Percentiles rank a stretch among this genome's conserved stretches.
Conservation (phyloP, 2,888 invertebrate species). For the Micropterix aruncella region DNA sequence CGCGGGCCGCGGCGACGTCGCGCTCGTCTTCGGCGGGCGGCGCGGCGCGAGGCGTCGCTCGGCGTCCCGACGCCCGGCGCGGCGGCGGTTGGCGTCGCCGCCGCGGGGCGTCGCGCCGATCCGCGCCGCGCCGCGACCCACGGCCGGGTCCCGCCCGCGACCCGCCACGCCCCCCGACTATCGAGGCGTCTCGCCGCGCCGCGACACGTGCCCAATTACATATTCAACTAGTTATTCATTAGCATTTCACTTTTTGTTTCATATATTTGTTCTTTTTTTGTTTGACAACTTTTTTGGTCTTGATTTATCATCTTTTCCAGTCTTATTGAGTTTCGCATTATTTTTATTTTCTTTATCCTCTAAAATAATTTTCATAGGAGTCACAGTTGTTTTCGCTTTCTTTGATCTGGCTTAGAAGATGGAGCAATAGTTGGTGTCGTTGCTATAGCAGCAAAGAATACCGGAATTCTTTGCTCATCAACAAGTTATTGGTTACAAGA, state of each 20-base stretch:
- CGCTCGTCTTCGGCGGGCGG: not conserved
- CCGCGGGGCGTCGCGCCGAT: not conserved
- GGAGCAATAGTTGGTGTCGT: conserved; percentile 13
- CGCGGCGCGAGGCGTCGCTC: not conserved
- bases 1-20: not conserved
- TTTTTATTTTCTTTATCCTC: conserved; percentile 7
- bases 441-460: conserved; percentile 15
- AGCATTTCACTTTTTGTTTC: too few species aligned
- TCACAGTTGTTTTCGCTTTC: conserved; percentile 9
- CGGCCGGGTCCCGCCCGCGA: not conserved
- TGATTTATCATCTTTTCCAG: conserved; percentile 8
- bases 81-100: not conserved
- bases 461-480: conserved; percentile 11
- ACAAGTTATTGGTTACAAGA: conserved; percentile 12
- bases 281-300: conserved; percentile 9
- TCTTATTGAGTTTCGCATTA: conserved; percentile 7
- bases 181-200: too few species aligned
- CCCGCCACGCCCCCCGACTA: not conserved
- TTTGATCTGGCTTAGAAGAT: conserved; percentile 12
- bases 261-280: too few species aligned
- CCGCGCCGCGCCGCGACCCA: not conserved
- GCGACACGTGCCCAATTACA: too few species aligned
- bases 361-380: conserved; percentile 7
- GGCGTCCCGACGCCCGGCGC: not conserved
- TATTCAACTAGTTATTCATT: too few species aligned